A percentile compares a stretch with the other conserved stretches of the same genome.
These are phyloP conservation scores for Prosopocoilus inquinatus DNA, from an alignment of 2,888 invertebrate genomes.

Conservation along the genomic window DNA sequence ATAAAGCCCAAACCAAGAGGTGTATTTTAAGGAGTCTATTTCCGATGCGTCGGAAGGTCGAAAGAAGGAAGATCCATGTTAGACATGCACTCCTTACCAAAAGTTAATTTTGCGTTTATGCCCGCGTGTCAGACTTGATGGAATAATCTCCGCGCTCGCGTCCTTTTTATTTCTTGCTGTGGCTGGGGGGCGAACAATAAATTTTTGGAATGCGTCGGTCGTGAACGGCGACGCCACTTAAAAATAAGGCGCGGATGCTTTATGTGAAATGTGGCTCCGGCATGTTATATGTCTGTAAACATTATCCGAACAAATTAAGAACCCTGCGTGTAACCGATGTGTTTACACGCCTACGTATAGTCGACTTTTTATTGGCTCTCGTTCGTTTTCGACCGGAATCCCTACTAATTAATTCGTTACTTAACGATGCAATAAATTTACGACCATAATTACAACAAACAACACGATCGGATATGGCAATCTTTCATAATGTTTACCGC, in stretches of 20 bases:
- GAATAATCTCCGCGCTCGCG: no score
- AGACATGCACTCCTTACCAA: no score
- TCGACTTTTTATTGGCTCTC: constrained; percentile 2
- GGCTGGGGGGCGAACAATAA: neutral
- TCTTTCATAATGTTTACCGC: no score
- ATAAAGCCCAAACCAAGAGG: no score
- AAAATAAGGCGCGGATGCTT: constrained; percentile 4
- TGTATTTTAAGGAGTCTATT: no score
- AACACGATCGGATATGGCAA: neutral
- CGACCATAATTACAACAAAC: constrained; percentile 1
- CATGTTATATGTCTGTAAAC: constrained; percentile 18
- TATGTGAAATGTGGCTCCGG: constrained; percentile 17
- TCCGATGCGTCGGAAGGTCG: no score
- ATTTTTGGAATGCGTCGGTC: constrained; percentile 11
- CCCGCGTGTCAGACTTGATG: no score
- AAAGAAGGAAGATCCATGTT: no score
- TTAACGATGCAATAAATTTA: constrained; percentile 1
- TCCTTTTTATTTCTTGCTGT: no score
- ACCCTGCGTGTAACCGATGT: constrained; percentile 8
- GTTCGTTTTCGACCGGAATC: neutral
- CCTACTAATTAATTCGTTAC: constrained; percentile 2
- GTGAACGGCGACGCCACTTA: constrained; percentile 1
- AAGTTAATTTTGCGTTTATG: no score
- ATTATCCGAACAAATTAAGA: constrained; percentile 13
- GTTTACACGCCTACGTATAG: constrained; percentile 11